Evolutionary conservation across 2,113 vertebrate genomes (phyloP).

Genomic region (Hypanus sabinus): DNA sequence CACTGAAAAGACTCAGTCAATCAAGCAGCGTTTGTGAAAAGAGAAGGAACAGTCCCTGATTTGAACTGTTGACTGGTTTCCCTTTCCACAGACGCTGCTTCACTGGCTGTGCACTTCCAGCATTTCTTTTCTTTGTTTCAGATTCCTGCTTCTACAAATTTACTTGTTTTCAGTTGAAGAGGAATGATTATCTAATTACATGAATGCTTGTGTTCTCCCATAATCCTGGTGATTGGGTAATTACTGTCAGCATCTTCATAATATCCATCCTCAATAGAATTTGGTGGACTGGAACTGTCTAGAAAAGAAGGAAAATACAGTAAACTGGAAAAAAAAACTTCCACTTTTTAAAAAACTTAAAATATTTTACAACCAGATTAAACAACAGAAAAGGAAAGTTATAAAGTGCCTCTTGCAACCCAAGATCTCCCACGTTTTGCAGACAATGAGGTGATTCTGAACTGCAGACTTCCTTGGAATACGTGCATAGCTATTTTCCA

Average conservation of each 20-base stretch:
- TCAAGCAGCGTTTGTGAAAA: too few species aligned
- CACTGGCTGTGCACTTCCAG: too few species aligned
- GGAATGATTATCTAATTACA: slow-evolving; percentile 61
- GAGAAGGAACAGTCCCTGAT: too few species aligned
- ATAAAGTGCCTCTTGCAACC: background rate
- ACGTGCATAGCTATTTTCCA: background rate
- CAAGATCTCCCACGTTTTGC: background rate
- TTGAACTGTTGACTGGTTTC: too few species aligned
- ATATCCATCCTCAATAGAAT: slow-evolving; percentile 82
- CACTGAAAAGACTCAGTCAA: too few species aligned
- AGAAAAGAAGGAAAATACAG: slow-evolving; percentile 43
- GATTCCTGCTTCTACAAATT: too few species aligned
- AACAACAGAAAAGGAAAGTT: background rate
- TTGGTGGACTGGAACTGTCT: slow-evolving; percentile 81
- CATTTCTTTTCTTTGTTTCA: too few species aligned
- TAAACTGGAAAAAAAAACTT: background rate
- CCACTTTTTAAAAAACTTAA: background rate
- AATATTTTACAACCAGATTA: background rate
- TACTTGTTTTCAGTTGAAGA: background rate
- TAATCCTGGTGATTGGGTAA: slow-evolving; percentile 80
- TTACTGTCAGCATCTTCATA: slow-evolving; percentile 93
- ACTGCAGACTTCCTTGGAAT: background rate
- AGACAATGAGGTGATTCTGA: background rate
- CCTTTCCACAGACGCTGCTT: too few species aligned
- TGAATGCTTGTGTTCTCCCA: slow-evolving; percentile 78